Conservation (phyloP, 2,888 invertebrate genomes). For the Adelphocoris suturalis region DNA sequence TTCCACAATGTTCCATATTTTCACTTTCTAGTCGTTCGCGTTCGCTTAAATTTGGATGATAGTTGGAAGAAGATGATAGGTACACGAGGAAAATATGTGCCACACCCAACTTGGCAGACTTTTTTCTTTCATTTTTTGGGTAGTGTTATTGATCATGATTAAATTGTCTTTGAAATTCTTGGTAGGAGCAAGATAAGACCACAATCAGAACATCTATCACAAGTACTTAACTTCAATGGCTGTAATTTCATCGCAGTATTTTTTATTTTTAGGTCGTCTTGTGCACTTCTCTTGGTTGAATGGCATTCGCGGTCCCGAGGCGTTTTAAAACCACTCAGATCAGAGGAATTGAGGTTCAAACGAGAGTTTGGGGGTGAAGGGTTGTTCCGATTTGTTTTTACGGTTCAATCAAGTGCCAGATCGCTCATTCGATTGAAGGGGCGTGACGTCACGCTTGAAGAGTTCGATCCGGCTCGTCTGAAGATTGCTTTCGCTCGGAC, state of each 20-base stretch:
- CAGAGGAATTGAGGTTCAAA: background rate
- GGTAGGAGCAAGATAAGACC: no score
- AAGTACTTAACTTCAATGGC: no score
- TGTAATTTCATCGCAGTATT: background rate
- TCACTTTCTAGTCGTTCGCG: no score
- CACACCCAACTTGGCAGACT: no score
- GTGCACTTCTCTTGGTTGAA: background rate
- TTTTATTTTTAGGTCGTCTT: background rate
- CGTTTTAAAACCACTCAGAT: constrained; percentile 29
- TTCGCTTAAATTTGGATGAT: no score
- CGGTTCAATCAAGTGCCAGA: constrained; percentile 39
- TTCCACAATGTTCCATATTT: no score
- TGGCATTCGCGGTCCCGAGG: background rate
- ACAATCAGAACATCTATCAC: no score
- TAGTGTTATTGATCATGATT: no score
- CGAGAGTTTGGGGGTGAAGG: background rate
- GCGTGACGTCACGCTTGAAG: constrained; percentile 20
- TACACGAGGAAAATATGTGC: no score
- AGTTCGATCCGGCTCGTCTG: background rate
- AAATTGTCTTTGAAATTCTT: no score
- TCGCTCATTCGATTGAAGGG: constrained; percentile 18
- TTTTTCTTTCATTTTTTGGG: no score
- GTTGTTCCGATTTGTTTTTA: constrained; percentile 25
- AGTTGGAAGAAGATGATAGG: no score
- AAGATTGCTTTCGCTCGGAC: background rate